Evolutionary conservation across 2,888 invertebrate species (phyloP).

Genomic region (Aphidoletes aphidimyza): DNA sequence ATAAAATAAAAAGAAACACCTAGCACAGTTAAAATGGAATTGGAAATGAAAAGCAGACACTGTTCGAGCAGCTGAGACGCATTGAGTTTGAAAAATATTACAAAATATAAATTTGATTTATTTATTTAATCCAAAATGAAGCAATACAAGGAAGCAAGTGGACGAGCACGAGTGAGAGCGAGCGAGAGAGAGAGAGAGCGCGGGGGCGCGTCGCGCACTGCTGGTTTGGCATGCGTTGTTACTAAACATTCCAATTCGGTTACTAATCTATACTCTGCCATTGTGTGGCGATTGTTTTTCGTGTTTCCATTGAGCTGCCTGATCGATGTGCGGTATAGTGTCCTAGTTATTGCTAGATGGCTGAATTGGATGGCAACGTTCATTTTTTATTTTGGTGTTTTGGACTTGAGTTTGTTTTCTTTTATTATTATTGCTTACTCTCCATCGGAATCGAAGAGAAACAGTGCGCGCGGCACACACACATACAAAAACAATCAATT

Average conservation of each 20-base stretch:
- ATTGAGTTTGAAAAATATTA: neutral
- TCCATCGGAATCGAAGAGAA: no score
- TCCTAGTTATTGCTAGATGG: neutral
- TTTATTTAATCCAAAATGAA: conserved; percentile 39
- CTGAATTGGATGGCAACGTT: neutral
- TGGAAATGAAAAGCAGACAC: neutral
- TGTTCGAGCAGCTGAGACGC: neutral
- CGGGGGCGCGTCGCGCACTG: neutral
- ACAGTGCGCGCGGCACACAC: neutral
- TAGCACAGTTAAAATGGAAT: neutral
- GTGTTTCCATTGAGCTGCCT: neutral
- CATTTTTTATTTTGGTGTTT: conserved; percentile 24
- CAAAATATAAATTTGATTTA: conserved; percentile 37
- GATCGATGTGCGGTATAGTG: no score
- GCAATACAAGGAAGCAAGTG: neutral
- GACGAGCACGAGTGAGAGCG: neutral
- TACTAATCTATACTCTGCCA: neutral
- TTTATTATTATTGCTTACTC: neutral
- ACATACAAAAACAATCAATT: conserved; percentile 35
- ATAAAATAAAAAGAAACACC: neutral
- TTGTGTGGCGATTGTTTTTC: conserved; percentile 23
- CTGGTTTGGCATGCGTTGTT: no score
- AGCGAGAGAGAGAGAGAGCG: neutral
- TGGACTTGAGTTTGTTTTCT: conserved; percentile 23
- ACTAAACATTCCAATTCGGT: neutral